Base-by-base conservation (phyloP, 2,888 invertebrate genomes). In the Clusia tigrina region DNA sequence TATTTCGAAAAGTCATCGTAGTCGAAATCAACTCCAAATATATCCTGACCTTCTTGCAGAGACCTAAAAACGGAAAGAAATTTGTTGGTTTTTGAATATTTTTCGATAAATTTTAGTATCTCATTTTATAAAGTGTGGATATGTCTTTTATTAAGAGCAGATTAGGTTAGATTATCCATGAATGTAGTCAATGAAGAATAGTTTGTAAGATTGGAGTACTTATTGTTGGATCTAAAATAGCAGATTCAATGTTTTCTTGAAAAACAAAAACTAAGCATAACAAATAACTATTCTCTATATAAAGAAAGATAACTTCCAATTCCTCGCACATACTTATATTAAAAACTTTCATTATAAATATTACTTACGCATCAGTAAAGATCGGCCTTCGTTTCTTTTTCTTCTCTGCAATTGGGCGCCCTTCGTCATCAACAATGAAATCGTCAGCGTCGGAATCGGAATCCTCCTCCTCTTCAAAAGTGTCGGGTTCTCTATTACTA, bases 11-110 rank as follows among this genome's bases (percentile, higher is more conserved):
- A 93, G 71, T 95, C 95, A 64, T 94, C 94, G 78, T 92, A 95
- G 78, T 95, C 97, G 84, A 98, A 98, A 82, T 98, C 98, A n/a
- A 98, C 96, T 25, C 98, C 99, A 81, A 99, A 99, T 70, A 98
- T 96, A 80, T 99, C 98, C 83, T 98, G 97, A 59, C 98, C 99
- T 83, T 98, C 96, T 88, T 98, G 97, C 18, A 98, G 85, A 0
- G 94, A 94, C 12, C 90, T 93, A 70, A 15, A 75, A 71, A 54
- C 26, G 17, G 22, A 62, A 66, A 46, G 51, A 52, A n/a, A n/a
- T 38, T 12, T 56, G 18, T 57, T 22, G 15, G 38, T 54, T 53
- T 25, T 15, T 32, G 1, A 24, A 60, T n/a, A n/a, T n/a, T n/a
- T 32, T 54, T 25, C 37, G 24, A 48, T 38, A 20, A 5, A 42